Base-by-base conservation (phyloP, 2,888 invertebrate species). In the Schrankia costaestrigalis region DNA sequence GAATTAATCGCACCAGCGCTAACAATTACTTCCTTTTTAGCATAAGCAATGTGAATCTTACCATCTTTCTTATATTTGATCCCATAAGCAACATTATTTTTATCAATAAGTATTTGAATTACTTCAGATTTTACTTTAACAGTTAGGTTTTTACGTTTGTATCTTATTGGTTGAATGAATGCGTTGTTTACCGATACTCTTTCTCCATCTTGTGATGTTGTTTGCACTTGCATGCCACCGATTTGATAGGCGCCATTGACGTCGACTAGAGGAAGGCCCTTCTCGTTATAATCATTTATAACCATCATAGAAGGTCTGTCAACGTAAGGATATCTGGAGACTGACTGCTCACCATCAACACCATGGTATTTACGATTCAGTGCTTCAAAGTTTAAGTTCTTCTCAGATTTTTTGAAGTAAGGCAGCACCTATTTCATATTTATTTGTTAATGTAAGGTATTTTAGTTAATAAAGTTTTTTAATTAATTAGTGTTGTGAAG, bases 161-260 rank as follows among this genome's bases (percentile, higher is more conserved):
- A 71, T 14, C 92, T 75, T 12, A 93, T 90, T 0, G 93, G 92
- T 41, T 90, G 74, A n/a, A 93, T 90, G 56, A 90, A 93, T 0
- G 92, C 93, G 0, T 71, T 79, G 58, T 93, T 92, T 0, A 91
- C 84, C 7, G 92, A 93, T 8, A 86, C 76, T 35, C 93, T 79
- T 47, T 76, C 68, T 0, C 93, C 92, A 39, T 90, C 71, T 18
- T 80, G 66, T 0, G 89, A 63, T 0, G 91, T 86, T 1, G 88
- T 78, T 61, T 93, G 93, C 0, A 90, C 60, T 28, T 90, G 76
- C 81, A 89, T 90, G 0, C 90, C 86, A 0, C 92, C 91, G 3
- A 90, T 50, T 60, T 91, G 90, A 3, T 68, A 31, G 1, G 76
- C 84, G 0, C 81, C 85, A 46, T 91, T 92, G 39, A 83, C 86